Evolutionary conservation across 2,888 invertebrate species (phyloP).

Genomic region (Sinelater perroti): DNA sequence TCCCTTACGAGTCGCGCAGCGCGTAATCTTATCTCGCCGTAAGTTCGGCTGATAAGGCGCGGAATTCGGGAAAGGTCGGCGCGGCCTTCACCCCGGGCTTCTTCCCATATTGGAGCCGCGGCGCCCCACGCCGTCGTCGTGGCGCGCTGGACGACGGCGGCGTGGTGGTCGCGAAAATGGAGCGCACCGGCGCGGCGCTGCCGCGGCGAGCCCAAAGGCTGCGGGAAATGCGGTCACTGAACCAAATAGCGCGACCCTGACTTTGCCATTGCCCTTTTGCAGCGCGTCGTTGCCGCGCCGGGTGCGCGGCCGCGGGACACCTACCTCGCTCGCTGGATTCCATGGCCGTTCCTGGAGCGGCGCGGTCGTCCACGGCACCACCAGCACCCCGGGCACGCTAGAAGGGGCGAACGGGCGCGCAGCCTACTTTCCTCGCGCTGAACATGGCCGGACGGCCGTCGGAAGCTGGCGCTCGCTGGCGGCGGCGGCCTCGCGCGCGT

Average conservation of each 20-base stretch:
- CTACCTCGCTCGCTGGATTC: constrained; percentile 57
- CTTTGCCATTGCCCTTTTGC: constrained; percentile 68
- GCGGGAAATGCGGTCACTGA: constrained; percentile 67
- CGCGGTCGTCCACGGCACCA: constrained; percentile 40
- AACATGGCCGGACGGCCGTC: constrained; percentile 55
- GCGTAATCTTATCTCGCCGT: no score
- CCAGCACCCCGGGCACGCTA: constrained; percentile 49
- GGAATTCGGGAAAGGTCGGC: no score
- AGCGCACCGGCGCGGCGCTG: background rate
- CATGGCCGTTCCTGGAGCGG: constrained; percentile 46
- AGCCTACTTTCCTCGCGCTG: constrained; percentile 59
- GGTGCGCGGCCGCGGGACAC: no score
- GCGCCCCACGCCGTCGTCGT: background rate
- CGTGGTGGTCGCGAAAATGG: background rate
- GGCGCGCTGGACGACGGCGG: background rate
- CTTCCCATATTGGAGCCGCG: constrained; percentile 7
- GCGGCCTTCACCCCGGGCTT: background rate
- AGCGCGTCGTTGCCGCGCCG: constrained; percentile 58
- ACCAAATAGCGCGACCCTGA: constrained; percentile 69
- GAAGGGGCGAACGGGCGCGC: constrained; percentile 54
- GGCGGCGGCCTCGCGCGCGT: background rate
- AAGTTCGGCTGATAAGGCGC: no score
- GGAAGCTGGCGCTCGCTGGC: constrained; percentile 6
- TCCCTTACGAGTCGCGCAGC: no score
- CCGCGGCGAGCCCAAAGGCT: constrained; percentile 20